phyloP scores from a whole-genome alignment of 2,888 invertebrate species.

The Mongoloraphidia duomilia region DNA sequence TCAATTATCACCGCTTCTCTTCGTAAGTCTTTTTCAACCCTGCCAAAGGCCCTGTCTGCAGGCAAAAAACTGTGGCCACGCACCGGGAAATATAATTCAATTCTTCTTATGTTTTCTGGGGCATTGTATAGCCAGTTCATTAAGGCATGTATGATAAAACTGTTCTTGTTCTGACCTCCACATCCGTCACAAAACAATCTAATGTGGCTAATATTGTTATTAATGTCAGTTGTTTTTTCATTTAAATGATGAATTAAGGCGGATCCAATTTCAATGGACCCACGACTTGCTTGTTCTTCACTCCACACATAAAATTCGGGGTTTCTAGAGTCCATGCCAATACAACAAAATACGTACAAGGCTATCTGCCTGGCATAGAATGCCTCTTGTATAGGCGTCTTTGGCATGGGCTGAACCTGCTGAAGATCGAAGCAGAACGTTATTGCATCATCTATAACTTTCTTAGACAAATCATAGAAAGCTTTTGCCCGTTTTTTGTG shows the following conservation, averaged over 20 bases:
- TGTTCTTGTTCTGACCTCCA: too few species aligned
- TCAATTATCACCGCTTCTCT: too few species aligned
- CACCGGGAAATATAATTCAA: background rate
- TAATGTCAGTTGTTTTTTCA: background rate
- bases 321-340: constrained; percentile 1
- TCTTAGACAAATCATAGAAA: constrained; percentile 8
- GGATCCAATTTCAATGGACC: background rate
- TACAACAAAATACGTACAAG: constrained; percentile 12
- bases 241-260: constrained; percentile 1
- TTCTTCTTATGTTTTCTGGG: background rate
- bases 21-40: too few species aligned
- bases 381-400: constrained; percentile 13
- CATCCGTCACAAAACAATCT: background rate
- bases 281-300: background rate
- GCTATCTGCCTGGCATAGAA: constrained; percentile 13
- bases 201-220: background rate
- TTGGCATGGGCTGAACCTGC: constrained; percentile 15
- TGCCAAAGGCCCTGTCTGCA: too few species aligned
- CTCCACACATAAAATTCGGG: background rate
- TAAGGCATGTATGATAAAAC: background rate
- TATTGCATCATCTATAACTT: constrained; percentile 8
- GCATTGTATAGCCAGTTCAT: background rate
- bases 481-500: constrained; percentile 11
- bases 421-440: constrained; percentile 15
- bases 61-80: background rate